A percentile compares a stretch with the other conserved stretches of the same genome.
Evolutionary conservation across 2,888 invertebrate genomes (phyloP).

Genomic region (Nomada hirtipes): DNA sequence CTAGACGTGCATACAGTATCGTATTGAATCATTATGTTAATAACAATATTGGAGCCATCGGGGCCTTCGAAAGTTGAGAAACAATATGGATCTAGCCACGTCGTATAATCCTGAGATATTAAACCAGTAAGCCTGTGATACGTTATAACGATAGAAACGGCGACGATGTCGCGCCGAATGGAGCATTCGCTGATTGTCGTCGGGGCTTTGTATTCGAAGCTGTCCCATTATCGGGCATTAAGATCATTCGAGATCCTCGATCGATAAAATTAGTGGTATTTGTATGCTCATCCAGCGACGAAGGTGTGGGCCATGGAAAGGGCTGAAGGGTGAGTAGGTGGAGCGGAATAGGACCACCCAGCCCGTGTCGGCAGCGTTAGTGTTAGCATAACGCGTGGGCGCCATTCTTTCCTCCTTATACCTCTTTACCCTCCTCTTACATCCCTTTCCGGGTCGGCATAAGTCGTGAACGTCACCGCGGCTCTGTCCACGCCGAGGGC

Average conservation of each 20-base stretch:
- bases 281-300: conserved; percentile 65
- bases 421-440: conserved; percentile 71
- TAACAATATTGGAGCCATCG: too few species aligned
- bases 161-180: background rate
- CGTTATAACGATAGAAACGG: too few species aligned
- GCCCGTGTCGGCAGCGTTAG: conserved; percentile 82
- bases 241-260: conserved; percentile 56
- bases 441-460: conserved; percentile 67
- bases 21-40: too few species aligned
- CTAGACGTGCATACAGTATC: too few species aligned
- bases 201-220: background rate
- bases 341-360: conserved; percentile 83
- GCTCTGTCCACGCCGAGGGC: conserved; percentile 53
- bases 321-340: conserved; percentile 81
- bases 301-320: conserved; percentile 75
- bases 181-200: background rate
- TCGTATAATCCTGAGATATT: too few species aligned
- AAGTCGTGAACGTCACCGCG: conserved; percentile 63
- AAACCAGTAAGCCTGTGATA: too few species aligned
- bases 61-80: too few species aligned
- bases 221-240: conserved; percentile 65
- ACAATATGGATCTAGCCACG: too few species aligned
- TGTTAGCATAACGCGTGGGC: conserved; percentile 84
- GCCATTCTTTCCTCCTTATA: conserved; percentile 80
- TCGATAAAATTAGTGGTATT: conserved; percentile 72